Base-by-base conservation (phyloP, 2,113 vertebrate species). In the Pavo muticus region DNA sequence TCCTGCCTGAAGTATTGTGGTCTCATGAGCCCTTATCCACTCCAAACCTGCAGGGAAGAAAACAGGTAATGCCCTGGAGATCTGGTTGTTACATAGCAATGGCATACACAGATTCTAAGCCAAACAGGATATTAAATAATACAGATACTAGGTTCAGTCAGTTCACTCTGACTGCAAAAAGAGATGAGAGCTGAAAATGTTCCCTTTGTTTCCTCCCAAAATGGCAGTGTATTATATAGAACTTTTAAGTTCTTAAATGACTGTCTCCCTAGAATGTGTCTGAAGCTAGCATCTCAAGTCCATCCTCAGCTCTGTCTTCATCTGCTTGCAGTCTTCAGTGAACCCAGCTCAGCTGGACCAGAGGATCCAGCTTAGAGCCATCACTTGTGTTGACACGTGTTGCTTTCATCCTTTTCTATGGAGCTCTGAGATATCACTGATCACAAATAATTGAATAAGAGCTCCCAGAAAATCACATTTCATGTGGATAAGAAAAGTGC, bases 91-190 rank as follows among this genome's bases (percentile, higher is more conserved):
- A 52, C 35, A 52, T 23, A 84, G 57, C 27, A 65, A 67, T 50
- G 35, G 15, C 45, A 60, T 32, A 40, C 71, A 91, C 1, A 2
- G 15, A 69, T 96, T 90, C 75, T 78, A 93, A 80, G 69, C 64
- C 79, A 91, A 88, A 80, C 40, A 56, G 72, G n/a, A 70, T 90
- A 76, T 94, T 93, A 91, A 93, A 85, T 71, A 90, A 54, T 65
- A 74, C 19, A 88, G 47, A 47, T 84, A 77, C 16, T 77, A 13
- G 20, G 18, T 70, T 85, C 56, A 54, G 32, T 71, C 60, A 69
- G 15, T 76, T 93, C 54, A 87, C 4, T 35, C 44, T 77, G 56
- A 60, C 68, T 90, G 59, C 32, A 52, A 44, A 77, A 17, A 68
- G 21, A 75, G 40, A 56, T 37, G 12, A 60, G 40, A 10, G 37